Evolutionary conservation across 2,888 invertebrate genomes (phyloP).

Genomic region (Chaitophorus viminalis): DNA sequence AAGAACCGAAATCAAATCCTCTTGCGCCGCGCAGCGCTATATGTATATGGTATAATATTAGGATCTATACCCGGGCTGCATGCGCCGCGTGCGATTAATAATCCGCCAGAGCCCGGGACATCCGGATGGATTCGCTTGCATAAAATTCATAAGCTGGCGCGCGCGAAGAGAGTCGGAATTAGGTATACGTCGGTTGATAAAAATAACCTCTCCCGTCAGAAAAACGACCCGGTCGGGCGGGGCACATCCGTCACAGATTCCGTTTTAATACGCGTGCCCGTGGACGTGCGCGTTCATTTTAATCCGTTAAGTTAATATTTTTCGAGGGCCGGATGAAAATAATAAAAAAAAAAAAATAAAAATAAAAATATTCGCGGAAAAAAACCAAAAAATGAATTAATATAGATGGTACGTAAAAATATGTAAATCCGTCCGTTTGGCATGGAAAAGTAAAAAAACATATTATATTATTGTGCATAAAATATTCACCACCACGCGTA

Average conservation of each 20-base stretch:
- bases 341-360: too few relatives aligned
- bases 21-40: background rate
- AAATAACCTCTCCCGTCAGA: background rate
- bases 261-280: background rate
- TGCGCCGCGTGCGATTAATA: conserved; percentile 27
- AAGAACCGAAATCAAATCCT: conserved; percentile 47
- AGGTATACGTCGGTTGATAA: conserved; percentile 6
- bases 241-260: conserved; percentile 1
- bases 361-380: too few relatives aligned
- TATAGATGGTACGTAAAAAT: too few relatives aligned
- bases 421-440: too few relatives aligned
- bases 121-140: conserved; percentile 9
- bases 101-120: conserved; percentile 1
- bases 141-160: conserved; percentile 12
- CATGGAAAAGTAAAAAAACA: too few relatives aligned
- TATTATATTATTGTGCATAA: too few relatives aligned
- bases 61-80: background rate
- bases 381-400: too few relatives aligned
- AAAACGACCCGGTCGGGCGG: background rate
- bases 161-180: background rate
- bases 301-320: background rate
- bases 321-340: background rate
- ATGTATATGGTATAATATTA: background rate
- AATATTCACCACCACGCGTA: too few relatives aligned
- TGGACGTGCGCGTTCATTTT: background rate